A percentile compares a stretch with the other conserved stretches of the same genome.
phyloP scores from a whole-genome alignment of 2,888 invertebrate species.

The Panzeria rudis region DNA sequence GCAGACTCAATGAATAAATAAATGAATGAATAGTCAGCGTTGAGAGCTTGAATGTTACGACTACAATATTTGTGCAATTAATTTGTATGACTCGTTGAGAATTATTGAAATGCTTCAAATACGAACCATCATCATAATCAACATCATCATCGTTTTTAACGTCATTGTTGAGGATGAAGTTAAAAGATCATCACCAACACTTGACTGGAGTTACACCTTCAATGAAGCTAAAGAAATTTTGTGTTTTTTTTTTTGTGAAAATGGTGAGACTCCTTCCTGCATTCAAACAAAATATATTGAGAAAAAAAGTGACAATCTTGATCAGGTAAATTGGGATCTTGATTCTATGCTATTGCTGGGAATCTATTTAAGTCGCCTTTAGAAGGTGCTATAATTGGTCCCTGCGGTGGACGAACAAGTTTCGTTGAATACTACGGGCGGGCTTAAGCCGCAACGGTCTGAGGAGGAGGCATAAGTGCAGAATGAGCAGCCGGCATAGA shows the following conservation, averaged over 20 bases:
- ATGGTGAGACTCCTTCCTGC: constrained; percentile 22
- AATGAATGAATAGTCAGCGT: constrained; percentile 17
- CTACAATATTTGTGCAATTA: constrained; percentile 60
- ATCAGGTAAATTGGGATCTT: neutral
- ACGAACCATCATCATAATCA: constrained; percentile 14
- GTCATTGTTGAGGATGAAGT: constrained; percentile 41
- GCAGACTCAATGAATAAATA: constrained; percentile 31
- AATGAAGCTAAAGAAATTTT: constrained; percentile 23
- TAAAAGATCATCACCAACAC: constrained; percentile 64
- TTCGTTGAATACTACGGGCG: no score
- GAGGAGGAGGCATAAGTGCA: no score
- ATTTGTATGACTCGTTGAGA: constrained; percentile 68
- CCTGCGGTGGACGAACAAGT: no score
- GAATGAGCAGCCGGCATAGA: no score
- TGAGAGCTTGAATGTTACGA: constrained; percentile 8
- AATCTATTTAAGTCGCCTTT: neutral
- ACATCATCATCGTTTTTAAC: constrained; percentile 40
- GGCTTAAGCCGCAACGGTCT: no score
- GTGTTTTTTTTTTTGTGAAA: neutral
- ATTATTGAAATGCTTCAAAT: constrained; percentile 53
- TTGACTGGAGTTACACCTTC: constrained; percentile 65
- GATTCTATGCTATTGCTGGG: neutral
- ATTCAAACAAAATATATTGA: neutral
- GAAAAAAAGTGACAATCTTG: constrained; percentile 11
- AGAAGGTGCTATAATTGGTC: neutral